Evolutionary conservation across 92 coral and sea anemone species (phyloP).

Genomic region (Nematostella vectensis): DNA sequence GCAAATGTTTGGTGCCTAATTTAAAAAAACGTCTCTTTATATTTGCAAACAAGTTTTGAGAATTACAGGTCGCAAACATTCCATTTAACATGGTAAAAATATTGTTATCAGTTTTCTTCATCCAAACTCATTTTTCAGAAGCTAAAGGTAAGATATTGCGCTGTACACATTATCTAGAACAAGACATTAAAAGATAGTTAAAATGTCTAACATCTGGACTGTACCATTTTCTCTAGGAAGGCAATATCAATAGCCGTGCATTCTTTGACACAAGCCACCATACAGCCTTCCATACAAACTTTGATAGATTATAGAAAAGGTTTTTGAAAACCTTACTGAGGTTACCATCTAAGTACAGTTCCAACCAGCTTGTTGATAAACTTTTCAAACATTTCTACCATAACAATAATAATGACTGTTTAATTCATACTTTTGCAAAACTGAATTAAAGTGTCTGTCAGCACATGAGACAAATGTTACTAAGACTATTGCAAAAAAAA

Average conservation of each 20-base stretch:
- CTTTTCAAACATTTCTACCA: no score
- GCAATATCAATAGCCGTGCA: slow-evolving; percentile 81
- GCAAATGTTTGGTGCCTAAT: no score
- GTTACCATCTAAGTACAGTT: no score
- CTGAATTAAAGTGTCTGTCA: not conserved
- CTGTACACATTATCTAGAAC: not conserved
- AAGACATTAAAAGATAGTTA: not conserved
- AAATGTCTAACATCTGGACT: not conserved
- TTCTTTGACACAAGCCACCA: no score
- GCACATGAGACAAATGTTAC: no score
- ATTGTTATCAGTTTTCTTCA: not conserved
- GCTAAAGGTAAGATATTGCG: not conserved
- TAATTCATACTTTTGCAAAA: not conserved
- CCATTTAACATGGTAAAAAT: not conserved
- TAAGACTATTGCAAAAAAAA: no score
- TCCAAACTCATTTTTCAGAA: not conserved
- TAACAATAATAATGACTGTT: not conserved
- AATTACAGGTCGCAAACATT: no score
- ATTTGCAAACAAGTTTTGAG: not conserved
- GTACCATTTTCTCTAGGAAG: slow-evolving; percentile 61
- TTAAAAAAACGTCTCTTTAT: no score
- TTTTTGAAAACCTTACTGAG: no score
- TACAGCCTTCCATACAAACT: slow-evolving; percentile 60
- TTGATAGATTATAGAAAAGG: not conserved
- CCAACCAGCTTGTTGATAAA: no score